Evolutionary conservation across 2,797 vertebrate genomes (phyloP), one percentile per base, ranked within the genome.

Genomic region (Sebastes nivosus): DNA sequence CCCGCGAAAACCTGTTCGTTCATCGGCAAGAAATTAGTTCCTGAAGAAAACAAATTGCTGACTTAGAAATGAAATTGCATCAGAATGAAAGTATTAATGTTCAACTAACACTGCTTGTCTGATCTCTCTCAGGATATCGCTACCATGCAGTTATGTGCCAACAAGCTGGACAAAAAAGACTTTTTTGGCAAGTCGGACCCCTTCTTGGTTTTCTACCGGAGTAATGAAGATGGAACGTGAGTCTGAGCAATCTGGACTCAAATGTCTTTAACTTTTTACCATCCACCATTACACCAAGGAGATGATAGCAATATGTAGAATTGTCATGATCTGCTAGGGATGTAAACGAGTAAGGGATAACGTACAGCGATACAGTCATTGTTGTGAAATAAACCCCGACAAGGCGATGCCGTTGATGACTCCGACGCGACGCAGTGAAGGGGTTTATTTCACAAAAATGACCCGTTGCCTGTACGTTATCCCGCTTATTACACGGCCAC

Each of bases 121-220:
- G 42, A 46, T 65, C 36, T 46, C 80, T 84, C 80, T 29, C 80
- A 98, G 97, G 98, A 99, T 87, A 97, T 98, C 1, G 94, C 97
- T 65, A 99, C 98, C 5, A 98, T 99, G 98, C 98, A 99, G 95
- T 87, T 99, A 34, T 99, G 98, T 6, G 98, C 97, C 83, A 99
- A 99, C 94, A 99, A 99, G 92, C 94, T 99, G 91, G 98, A 99
- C 95, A 99, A 99, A 91, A 99, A 99, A 91, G 98, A 99, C 90
- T 99, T 99, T 92, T 99, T 99, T 2, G 98, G 98, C 73, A 99
- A 99, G 92, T 99, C 98, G 0, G 98, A 99, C 90, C 98, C 98
- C 30, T 99, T 99, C 93, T 95, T 99, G 24, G 98, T 99, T 81
- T 99, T 99, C 95, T 99, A 98, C 87, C 96, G 98, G 86, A 99